Percentiles rank a stretch among this genome's conserved stretches.
Evolutionary conservation across 2,888 invertebrate genomes (phyloP).

Genomic region (Cephus rjabovi): DNA sequence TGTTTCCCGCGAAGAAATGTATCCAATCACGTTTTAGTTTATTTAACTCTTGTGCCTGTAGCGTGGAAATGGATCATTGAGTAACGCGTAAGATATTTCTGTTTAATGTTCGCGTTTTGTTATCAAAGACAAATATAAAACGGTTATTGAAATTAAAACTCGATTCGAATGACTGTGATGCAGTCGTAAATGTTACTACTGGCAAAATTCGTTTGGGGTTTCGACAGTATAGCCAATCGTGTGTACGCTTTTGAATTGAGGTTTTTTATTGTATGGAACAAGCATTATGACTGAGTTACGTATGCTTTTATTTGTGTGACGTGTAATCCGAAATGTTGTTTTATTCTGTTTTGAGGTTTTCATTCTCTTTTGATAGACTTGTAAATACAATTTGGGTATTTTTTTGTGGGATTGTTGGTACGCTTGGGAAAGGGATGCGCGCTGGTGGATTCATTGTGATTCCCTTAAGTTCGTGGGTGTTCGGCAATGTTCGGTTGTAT

Average conservation of each 20-base stretch:
- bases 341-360: not conserved
- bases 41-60: not conserved
- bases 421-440: not conserved
- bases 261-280: not conserved
- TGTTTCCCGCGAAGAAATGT: not conserved
- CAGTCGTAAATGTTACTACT: not conserved
- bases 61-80: not conserved
- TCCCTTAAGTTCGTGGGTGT: not conserved
- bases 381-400: not conserved
- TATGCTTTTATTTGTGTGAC: not conserved
- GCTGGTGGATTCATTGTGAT: not conserved
- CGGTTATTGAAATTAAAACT: not conserved
- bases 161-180: not conserved
- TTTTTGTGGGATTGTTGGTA: not conserved
- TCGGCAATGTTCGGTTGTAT: not conserved
- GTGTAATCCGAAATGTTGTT: not conserved
- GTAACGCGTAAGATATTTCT: not conserved
- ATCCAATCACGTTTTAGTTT: not conserved
- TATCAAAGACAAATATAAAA: not conserved
- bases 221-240: not conserved
- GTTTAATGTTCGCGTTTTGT: not conserved
- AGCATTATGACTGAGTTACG: not conserved
- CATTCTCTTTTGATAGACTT: not conserved
- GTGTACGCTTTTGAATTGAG: not conserved
- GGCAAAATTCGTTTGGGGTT: not conserved